Conservation (phyloP, 2,888 invertebrate genomes). For the Epistrophe eligans region DNA sequence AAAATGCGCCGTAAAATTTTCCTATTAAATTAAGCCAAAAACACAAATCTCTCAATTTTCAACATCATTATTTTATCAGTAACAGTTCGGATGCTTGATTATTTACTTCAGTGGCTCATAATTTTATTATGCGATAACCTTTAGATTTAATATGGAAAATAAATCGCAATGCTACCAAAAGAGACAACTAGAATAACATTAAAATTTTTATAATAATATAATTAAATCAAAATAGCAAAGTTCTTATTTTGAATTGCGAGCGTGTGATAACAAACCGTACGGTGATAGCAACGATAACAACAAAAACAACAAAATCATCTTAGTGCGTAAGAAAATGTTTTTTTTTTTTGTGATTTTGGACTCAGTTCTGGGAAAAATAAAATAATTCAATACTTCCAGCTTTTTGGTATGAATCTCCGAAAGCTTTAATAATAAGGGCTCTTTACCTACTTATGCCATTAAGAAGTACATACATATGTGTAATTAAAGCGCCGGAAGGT, state of each 20-base stretch:
- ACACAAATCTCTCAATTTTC: background rate
- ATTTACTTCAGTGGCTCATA: background rate
- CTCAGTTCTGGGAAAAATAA: no score
- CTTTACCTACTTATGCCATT: no score
- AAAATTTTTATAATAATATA: background rate
- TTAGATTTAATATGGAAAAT: background rate
- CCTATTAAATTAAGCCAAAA: background rate
- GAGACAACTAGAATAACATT: background rate
- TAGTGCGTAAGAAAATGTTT: constrained; percentile 2
- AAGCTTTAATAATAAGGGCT: background rate
- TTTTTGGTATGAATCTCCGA: background rate
- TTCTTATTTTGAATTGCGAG: constrained; percentile 17
- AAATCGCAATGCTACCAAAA: background rate
- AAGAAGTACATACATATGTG: no score
- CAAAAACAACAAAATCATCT: background rate
- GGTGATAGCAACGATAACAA: background rate
- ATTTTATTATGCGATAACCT: constrained; percentile 22
- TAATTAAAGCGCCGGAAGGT: no score
- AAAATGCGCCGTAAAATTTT: background rate
- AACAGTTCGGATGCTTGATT: background rate
- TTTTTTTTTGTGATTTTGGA: background rate
- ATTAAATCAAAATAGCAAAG: constrained; percentile 16
- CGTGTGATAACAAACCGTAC: background rate
- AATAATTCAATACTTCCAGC: background rate
- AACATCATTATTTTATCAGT: background rate